Base-by-base conservation (phyloP, 1,140 invertebrate species). In the Orussus abietinus region DNA sequence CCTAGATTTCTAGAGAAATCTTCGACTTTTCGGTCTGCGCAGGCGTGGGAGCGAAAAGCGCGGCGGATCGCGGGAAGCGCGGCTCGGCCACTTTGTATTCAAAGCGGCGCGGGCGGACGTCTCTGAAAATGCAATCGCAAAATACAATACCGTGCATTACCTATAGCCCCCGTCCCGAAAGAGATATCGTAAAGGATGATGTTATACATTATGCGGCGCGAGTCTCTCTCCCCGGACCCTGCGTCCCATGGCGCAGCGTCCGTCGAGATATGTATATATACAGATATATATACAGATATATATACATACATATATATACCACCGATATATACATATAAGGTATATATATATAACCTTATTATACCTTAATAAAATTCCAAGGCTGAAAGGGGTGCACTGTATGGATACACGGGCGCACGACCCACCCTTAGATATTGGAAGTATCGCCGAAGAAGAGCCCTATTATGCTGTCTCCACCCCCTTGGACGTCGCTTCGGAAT, bases 91-190 rank as follows among this genome's bases (percentile, higher is more conserved):
- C 64, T 69, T 69, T 67, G 53, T 66, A 69, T 69, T 67, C 63
- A 69, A 69, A 67, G 59, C 57, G n/a, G n/a, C n/a, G 57, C 58
- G 49, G 55, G 57, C 62, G 62, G 56, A 66, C 62, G 62, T 67
- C 57, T 66, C 59, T 66, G 64, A 69, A 67, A 69, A 69, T 66
- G 64, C 64, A 69, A 69, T 69, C 62, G 64, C 62, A 67, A 63
- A 65, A 67, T 67, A 67, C 66, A 69, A 67, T 64, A 64, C 51
- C 58, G 52, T 61, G 58, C 56, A 61, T 59, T 61, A 61, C 58
- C 52, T 61, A 61, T 59, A 61, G 44, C 40, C 37, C 32, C 30
- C 22, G 34, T 40, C 49, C 44, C 38, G 54, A 64, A 63, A 59
- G 63, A 67, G 59, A 60, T 64, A 66, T 66, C 63, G 55, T 66